Conservation (phyloP, 1,140 invertebrate species). For the Macrocentrus cingulum region DNA sequence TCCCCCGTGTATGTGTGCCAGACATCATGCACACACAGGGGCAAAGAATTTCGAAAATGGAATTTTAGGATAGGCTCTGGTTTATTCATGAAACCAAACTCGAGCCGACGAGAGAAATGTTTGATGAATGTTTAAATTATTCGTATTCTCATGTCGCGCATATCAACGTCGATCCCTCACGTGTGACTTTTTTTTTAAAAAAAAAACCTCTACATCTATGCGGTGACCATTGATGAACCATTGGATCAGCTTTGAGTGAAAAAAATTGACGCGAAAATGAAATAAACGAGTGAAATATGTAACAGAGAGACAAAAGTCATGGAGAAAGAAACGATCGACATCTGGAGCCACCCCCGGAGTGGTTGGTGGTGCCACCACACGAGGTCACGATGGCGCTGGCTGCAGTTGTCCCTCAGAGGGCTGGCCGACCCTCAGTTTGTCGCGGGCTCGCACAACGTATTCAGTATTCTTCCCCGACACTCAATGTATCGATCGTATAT, state of each 20-base stretch:
- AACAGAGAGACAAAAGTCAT: not conserved
- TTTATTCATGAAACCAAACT: conserved; percentile 16
- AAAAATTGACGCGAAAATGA: conserved; percentile 27
- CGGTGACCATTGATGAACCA: conserved; percentile 8
- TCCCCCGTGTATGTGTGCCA: too few relatives aligned
- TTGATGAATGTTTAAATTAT: conserved; percentile 20
- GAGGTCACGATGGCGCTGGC: conserved; percentile 51
- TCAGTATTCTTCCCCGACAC: conserved; percentile 28
- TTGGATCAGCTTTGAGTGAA: conserved; percentile 33
- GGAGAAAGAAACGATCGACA: not conserved
- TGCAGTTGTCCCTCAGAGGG: conserved; percentile 43
- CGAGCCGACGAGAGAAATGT: conserved; percentile 13
- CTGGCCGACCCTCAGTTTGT: conserved; percentile 48
- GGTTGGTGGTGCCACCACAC: conserved; percentile 29
- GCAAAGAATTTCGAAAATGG: not conserved
- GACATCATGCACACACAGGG: too few relatives aligned
- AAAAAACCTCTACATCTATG: not conserved
- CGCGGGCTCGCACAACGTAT: conserved; percentile 52
- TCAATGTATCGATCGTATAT: conserved; percentile 25
- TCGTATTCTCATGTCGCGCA: conserved; percentile 4
- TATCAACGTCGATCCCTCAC: not conserved
- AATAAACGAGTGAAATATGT: not conserved
- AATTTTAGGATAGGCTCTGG: not conserved
- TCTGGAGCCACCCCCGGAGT: conserved; percentile 6
- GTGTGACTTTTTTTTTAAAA: not conserved